Percentiles rank a stretch among this genome's conserved stretches.
Conservation (phyloP, 1,140 invertebrate species). For the Ceratina calcarata region DNA sequence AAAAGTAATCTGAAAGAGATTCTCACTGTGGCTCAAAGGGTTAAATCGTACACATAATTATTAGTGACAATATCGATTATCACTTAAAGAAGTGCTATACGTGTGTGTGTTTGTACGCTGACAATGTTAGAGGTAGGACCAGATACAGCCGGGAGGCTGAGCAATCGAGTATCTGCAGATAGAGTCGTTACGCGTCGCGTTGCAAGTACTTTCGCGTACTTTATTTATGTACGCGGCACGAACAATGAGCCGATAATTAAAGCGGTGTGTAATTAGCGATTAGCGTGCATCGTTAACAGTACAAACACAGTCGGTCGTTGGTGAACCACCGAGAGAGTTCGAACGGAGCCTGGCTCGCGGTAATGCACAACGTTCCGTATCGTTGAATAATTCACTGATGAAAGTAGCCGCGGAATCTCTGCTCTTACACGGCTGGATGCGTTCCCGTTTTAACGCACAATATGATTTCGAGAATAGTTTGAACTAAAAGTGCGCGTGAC, state of each 20-base stretch:
- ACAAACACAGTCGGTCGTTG: constrained; percentile 49
- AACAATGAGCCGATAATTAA: constrained; percentile 69
- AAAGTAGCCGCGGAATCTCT: constrained; percentile 34
- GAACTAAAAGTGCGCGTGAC: not conserved
- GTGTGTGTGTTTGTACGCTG: not conserved
- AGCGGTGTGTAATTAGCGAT: constrained; percentile 67
- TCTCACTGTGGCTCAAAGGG: no score
- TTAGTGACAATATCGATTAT: not conserved
- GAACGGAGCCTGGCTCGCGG: constrained; percentile 10
- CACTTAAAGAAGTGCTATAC: not conserved
- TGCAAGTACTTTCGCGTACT: not conserved
- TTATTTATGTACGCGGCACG: constrained; percentile 59
- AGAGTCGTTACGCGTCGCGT: constrained; percentile 21
- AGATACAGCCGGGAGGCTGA: not conserved
- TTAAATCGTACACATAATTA: no score
- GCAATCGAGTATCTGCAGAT: constrained; percentile 5
- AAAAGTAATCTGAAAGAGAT: no score
- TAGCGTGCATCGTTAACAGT: constrained; percentile 56
- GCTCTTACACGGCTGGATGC: constrained; percentile 6
- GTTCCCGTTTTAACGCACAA: constrained; percentile 21
- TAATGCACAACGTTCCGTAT: constrained; percentile 31
- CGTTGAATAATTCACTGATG: constrained; percentile 44
- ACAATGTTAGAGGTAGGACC: not conserved
- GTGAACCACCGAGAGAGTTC: constrained; percentile 42
- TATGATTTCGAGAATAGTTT: not conserved